Evolutionary conservation across 2,888 invertebrate species (phyloP), one percentile per base, ranked within the genome.

Genomic region (Dolichomitus sp.): DNA sequence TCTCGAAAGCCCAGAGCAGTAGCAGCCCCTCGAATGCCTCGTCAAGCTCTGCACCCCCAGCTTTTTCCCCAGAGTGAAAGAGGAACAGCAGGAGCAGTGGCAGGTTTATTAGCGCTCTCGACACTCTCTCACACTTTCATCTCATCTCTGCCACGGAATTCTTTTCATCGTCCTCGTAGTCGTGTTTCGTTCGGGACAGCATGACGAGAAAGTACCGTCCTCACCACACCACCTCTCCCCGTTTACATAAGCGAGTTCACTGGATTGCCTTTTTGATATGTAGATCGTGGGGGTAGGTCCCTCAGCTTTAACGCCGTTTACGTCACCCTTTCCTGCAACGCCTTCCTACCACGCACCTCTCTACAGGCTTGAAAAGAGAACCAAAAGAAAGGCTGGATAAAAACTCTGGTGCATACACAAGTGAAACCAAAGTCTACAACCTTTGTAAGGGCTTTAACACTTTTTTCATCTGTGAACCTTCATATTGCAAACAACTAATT

Each of bases 231-330:
- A 68, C 61, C 80, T 50, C 33, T 54, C 78, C 81, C 91, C 92
- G 93, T 93, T 93, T 93, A 93, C 93, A 93, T 93, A 93, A 93
- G 93, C 93, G 93, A 93, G 91, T 93, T 93, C 93, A 89, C 92
- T 89, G 92, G 92, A 93, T 93, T 93, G 93, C 93, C 93, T 93
- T 93, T 93, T 93, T 93, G 93, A 93, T 93, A 93, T 93, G 93
- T 93, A 93, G 93, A 93, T 93, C 84, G 83, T 75, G 74, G 79
- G 83, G 61, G 65, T 82, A 76, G 74, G 88, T 87, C 85, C 87
- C 86, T 82, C 72, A 65, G 91, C 92, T 92, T 93, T 92, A 91
- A 91, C 92, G 91, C 92, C 92, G 91, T 92, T 93, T 92, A 92
- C 92, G 90, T 90, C 89, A 88, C 87, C 86, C 87, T 87, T 83